Evolutionary conservation across 2,113 vertebrate species (phyloP), one percentile per base, ranked within the genome.

Genomic region (Eptatretus burgeri): DNA sequence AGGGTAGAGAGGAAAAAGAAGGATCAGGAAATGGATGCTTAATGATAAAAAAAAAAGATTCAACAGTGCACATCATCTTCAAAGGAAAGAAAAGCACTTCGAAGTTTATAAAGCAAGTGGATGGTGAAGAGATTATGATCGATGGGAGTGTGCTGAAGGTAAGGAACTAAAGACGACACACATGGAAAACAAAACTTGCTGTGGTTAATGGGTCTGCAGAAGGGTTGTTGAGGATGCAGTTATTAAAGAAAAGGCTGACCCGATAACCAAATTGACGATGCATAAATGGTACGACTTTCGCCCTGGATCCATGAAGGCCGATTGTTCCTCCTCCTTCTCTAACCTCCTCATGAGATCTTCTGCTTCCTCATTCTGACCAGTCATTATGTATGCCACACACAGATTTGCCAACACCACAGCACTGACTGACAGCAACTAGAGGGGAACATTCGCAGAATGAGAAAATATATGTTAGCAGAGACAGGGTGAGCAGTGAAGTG

Each of bases 261-360:
- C 89, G n/a, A 94, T 94, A 51, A 96, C 88, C 64, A 94, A 72
- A 75, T 96, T 96, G 67, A 96, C 84, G 62, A 96, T 95, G 73
- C 88, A 94, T 20, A 89, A 79, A 66, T 94, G 88, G 70, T 93
- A 96, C 50, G 76, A 77, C 65, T 94, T 96, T 75, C 81, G 87
- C 27, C 87, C 81, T 0, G 88, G 86, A 51, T 85, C 75, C 2
- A 81, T 76, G 13, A 83, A 88, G 11, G 85, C 86, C 50, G 87
- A 74, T 67, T 87, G 83, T 66, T 96, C 85, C 68, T 96, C 89
- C 65, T 85, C 86, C 66, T 93, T 93, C 72, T 94, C 88, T 0
- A 96, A 93, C 72, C 87, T 91, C 67, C 78, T 82, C 87, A 95
- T 91, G 72, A 95, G 70, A 66, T 94, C 86, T 68, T 95, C 87